Conservation (phyloP, 2,888 invertebrate species). For the Habroteleia sp. region DNA sequence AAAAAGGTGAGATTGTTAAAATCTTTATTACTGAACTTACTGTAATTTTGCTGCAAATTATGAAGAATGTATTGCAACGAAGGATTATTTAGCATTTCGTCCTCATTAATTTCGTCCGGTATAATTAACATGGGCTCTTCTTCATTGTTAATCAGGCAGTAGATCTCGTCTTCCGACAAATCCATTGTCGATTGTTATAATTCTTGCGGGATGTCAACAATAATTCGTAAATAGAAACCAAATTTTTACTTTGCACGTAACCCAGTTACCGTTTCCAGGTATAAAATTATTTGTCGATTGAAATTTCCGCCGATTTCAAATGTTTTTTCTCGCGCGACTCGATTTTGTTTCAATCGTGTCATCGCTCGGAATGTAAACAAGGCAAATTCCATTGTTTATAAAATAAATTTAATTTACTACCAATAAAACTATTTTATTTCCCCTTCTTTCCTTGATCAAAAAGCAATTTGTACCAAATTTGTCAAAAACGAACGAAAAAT, state of each 20-base stretch:
- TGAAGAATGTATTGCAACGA: slow-evolving; percentile 4
- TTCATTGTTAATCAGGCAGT: slow-evolving; percentile 24
- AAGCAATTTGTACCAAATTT: too few relatives aligned
- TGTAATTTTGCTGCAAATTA: slow-evolving; percentile 5
- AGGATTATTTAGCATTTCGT: background rate
- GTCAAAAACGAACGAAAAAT: too few relatives aligned
- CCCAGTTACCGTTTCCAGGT: slow-evolving; percentile 53
- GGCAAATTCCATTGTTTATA: too few relatives aligned
- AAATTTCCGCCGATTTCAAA: too few relatives aligned
- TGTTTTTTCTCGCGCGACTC: slow-evolving; percentile 7
- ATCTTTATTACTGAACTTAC: background rate
- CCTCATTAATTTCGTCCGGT: slow-evolving; percentile 2
- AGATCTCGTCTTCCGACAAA: slow-evolving; percentile 28
- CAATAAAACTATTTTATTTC: too few relatives aligned
- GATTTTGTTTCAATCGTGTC: background rate
- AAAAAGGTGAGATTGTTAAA: too few relatives aligned
- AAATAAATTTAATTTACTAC: too few relatives aligned
- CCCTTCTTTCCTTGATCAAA: too few relatives aligned
- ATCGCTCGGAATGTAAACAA: too few relatives aligned
- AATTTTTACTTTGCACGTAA: slow-evolving; percentile 25
- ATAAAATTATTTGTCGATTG: slow-evolving; percentile 18
- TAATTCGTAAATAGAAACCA: slow-evolving; percentile 26
- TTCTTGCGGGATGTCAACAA: slow-evolving; percentile 22
- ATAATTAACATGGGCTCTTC: slow-evolving; percentile 11
- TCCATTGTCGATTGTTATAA: slow-evolving; percentile 25